These are phyloP conservation scores for Fragum whitleyi DNA, from an alignment of 2,888 invertebrate species.

Conservation along the genomic window DNA sequence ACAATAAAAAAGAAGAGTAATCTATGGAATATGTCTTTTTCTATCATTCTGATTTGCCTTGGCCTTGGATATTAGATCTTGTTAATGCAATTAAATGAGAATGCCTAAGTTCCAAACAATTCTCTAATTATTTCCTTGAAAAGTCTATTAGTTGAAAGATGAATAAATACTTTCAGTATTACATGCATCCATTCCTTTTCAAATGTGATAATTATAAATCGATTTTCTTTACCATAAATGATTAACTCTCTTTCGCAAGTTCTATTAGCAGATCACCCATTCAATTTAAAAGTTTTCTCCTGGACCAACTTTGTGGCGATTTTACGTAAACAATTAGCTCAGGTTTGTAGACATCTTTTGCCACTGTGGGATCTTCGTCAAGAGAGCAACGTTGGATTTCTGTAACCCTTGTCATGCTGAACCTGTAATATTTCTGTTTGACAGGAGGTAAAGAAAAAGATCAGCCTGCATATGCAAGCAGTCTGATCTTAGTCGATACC, in stretches of 20 bases:
- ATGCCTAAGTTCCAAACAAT: no score
- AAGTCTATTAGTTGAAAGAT: background rate
- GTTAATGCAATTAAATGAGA: no score
- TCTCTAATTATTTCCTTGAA: no score
- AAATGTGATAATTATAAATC: background rate
- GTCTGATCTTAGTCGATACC: no score
- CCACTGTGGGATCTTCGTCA: background rate
- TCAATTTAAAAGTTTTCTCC: background rate
- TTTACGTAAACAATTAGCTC: slow-evolving; percentile 7
- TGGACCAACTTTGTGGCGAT: background rate
- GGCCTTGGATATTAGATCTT: no score
- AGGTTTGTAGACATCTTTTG: background rate
- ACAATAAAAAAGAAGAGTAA: no score
- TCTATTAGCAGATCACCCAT: slow-evolving; percentile 15
- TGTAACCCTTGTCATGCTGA: no score
- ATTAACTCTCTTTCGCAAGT: slow-evolving; percentile 2
- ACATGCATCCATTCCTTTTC: background rate
- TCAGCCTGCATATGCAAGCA: no score
- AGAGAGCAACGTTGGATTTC: background rate
- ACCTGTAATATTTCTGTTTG: no score
- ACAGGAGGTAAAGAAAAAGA: no score
- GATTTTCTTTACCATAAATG: background rate
- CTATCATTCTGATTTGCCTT: no score
- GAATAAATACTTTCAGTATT: background rate
- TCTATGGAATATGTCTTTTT: no score